A percentile compares a stretch with the other conserved stretches of the same genome.
These are phyloP conservation scores for Proales similis DNA, from an alignment of 1,140 invertebrate genomes.

Conservation along the genomic window DNA sequence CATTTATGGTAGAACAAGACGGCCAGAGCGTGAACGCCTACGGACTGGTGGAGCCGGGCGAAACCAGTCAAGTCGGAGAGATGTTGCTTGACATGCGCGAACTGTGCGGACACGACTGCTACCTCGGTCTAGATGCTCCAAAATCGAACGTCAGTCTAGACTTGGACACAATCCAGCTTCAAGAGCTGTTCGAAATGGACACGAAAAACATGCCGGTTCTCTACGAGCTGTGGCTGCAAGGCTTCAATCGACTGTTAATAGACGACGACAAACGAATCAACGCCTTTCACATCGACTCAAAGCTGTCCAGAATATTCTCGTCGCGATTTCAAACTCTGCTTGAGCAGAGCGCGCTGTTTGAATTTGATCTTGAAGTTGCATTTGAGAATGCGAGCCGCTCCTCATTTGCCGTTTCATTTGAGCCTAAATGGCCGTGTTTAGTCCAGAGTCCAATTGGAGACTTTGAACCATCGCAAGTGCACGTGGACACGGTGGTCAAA, in stretches of 20 bases:
- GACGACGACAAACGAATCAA: neutral
- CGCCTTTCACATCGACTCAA: conserved; percentile 14
- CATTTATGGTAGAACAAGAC: too few relatives aligned
- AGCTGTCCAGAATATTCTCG: neutral
- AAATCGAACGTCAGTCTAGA: neutral
- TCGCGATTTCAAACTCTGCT: conserved; percentile 2
- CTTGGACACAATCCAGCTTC: neutral
- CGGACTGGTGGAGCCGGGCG: neutral
- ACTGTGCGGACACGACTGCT: neutral
- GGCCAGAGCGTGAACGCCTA: too few relatives aligned
- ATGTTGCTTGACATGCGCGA: neutral
- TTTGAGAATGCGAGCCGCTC: too few relatives aligned
- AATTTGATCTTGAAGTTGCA: neutral
- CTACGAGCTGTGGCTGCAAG: conserved; percentile 27
- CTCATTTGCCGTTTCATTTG: too few relatives aligned
- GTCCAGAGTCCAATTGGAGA: too few relatives aligned
- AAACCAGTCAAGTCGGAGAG: neutral
- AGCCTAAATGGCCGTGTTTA: too few relatives aligned
- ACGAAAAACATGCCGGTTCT: neutral
- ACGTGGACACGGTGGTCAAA: too few relatives aligned
- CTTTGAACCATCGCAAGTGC: too few relatives aligned
- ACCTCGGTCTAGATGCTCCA: conserved; percentile 7
- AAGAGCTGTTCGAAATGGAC: neutral
- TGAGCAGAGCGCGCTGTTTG: neutral
- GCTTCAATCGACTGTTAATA: conserved; percentile 24